Evolutionary conservation across 1,140 invertebrate species (phyloP), one percentile per base, ranked within the genome.

Genomic region (Globodera ellingtonae): DNA sequence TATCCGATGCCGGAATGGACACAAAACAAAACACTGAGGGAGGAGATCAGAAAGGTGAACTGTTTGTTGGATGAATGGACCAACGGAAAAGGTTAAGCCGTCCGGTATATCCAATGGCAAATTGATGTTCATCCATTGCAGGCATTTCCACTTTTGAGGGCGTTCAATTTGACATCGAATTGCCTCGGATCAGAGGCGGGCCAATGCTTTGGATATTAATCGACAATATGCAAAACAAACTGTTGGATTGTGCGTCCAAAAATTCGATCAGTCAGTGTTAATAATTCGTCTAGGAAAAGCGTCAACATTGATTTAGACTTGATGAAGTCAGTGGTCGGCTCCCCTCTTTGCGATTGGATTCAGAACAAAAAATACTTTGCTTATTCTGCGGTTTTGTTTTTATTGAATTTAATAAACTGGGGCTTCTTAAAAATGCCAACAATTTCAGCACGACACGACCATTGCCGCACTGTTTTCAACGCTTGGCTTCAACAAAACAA

Each of bases 361-460:
- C 48, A 46, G 21, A 21, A 44, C 46, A 73, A 50, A 21, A 84
- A 85, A 74, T 84, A 84, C 75, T 86, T 85, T 74, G 83, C 74
- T 48, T 86, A 79, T 66, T 83, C 80, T 8, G 83, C 72, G 48
- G 15, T 62, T 62, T 62, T 13, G 56, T 52, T 52, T 52, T 15
- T 15, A 10, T 10, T 15, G 6, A n/a, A 15, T 62, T 62, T 15
- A 62, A 62, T 62, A 18, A 18, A 62, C 6, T 4, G 18, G 18
- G 1, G 18, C 10, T 8, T 1, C 0, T 3, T 62, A 18, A 62
- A 62, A 62, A 62, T 15, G 35, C 18, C 13, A 62, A 4, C 3
- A 13, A 50, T 18, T 62, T 62, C 10, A 62, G 56, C 83, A 84
- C 21, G 83, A 84, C 69, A 75, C 83, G 59, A 84, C 83, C 35